phyloP scores from a whole-genome alignment of 2,888 invertebrate species.

The Dynastes maya region DNA sequence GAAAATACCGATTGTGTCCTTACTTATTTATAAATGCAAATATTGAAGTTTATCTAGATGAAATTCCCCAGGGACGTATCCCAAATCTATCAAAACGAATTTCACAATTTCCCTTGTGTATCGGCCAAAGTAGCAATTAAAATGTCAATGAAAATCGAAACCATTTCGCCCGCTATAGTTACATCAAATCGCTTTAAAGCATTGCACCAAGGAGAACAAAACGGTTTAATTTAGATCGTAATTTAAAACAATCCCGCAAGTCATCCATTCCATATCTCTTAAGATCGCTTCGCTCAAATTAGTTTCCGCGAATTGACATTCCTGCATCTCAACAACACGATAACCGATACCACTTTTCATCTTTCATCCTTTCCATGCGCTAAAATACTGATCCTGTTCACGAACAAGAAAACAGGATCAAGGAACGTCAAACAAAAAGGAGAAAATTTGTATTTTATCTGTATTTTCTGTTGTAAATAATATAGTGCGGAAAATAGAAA shows the following conservation, averaged over 20 bases:
- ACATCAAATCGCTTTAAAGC: not conserved
- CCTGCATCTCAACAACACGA: not conserved
- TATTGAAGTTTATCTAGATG: too few relatives aligned
- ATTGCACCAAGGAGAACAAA: not conserved
- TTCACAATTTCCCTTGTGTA: conserved; percentile 1
- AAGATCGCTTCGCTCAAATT: not conserved
- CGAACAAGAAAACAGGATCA: too few relatives aligned
- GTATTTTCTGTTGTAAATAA: too few relatives aligned
- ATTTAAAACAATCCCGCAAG: conserved; percentile 7
- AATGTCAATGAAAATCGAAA: not conserved
- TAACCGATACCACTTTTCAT: too few relatives aligned
- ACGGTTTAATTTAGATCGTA: conserved; percentile 3
- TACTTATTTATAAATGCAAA: too few relatives aligned
- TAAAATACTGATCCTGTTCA: too few relatives aligned
- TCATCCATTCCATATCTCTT: not conserved
- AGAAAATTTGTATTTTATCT: too few relatives aligned
- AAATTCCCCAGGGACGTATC: not conserved
- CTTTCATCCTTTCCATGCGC: too few relatives aligned
- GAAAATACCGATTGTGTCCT: too few relatives aligned
- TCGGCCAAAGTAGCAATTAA: conserved; percentile 3
- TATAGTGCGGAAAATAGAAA: too few relatives aligned
- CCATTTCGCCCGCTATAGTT: not conserved
- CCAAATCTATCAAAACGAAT: not conserved
- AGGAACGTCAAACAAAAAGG: too few relatives aligned
- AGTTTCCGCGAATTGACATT: conserved; percentile 16